Evolutionary conservation across 2,888 invertebrate genomes (phyloP).

Genomic region (Operophtera brumata): DNA sequence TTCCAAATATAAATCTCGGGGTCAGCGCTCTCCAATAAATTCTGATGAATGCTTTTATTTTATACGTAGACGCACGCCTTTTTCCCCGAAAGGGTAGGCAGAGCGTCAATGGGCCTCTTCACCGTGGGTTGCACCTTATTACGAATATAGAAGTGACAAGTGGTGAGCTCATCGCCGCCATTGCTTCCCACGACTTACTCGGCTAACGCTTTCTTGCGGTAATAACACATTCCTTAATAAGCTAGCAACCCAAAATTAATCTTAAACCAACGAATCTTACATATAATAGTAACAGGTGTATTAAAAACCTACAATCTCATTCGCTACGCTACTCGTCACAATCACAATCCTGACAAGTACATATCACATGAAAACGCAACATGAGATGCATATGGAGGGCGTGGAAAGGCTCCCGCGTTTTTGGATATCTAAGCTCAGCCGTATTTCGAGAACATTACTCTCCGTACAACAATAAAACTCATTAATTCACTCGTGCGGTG

Average conservation of each 20-base stretch:
- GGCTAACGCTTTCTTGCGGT: too few species aligned
- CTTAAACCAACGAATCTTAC: too few species aligned
- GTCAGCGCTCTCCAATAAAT: constrained; percentile 9
- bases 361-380: constrained; percentile 42
- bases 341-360: constrained; percentile 40
- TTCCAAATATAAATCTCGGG: constrained; percentile 17
- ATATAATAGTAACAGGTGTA: constrained; percentile 62
- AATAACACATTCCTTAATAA: too few species aligned
- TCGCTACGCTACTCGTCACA: constrained; percentile 25
- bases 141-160: too few species aligned
- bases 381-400: constrained; percentile 65
- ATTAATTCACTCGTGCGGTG: constrained; percentile 75
- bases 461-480: constrained; percentile 76
- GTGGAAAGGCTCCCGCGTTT: constrained; percentile 61
- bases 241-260: too few species aligned
- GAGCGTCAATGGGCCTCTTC: too few species aligned
- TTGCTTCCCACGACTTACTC: too few species aligned
- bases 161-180: too few species aligned
- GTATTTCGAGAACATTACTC: constrained; percentile 68
- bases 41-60: constrained; percentile 29
- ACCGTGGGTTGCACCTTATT: too few species aligned
- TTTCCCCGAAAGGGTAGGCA: too few species aligned
- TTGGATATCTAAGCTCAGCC: constrained; percentile 62
- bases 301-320: constrained; percentile 45
- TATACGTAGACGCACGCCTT: too few species aligned